Base-by-base conservation (phyloP, 2,113 vertebrate species). In the Channa maculata region DNA sequence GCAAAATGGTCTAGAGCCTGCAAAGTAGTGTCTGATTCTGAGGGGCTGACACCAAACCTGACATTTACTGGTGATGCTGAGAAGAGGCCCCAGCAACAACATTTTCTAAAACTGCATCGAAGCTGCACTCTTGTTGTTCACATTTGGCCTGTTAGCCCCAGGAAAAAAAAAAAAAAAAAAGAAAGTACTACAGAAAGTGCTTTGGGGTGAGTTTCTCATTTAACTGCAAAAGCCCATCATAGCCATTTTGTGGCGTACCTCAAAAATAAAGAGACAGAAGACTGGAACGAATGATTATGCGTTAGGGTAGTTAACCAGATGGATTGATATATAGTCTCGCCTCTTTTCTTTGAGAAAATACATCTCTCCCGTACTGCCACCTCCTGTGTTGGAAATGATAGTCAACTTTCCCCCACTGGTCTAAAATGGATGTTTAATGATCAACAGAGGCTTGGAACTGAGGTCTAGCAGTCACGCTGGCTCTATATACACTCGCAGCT, bases 381-480 rank as follows among this genome's bases (percentile, higher is more conserved):
- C 90, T 83, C 76, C 84, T 78, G 89, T 10, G 82, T 83, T 86
- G 78, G 82, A 91, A 91, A 92, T 90, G 92, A 90, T 88, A 86
- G 89, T 91, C 91, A 87, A 90, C 92, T 91, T 93, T 91, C 86
- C 86, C 90, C 92, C 81, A 91, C 89, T 88, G 92, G 48, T 92
- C 91, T 69, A 68, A 90, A 93, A 93, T 89, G 89, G 92, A 84
- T 90, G 86, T 92, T 93, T 91, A 93, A 93, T 93, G 90, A 91
- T 92, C 90, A 84, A 88, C 86, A 78, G 88, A 88, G 86, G 79
- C 86, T 85, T 33, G 59, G 68, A 78, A 83, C 84, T 83, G 44
- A 68, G 85, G 72, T 87, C 80, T 51, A 62, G 77, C 86, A 80
- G 86, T 83, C 82, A 79, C 61, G 54, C 87, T 65, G 84, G 68